Percentiles rank a stretch among this genome's conserved stretches.
phyloP scores from a whole-genome alignment of 2,113 vertebrate genomes.

The Hippocampus zosterae region DNA sequence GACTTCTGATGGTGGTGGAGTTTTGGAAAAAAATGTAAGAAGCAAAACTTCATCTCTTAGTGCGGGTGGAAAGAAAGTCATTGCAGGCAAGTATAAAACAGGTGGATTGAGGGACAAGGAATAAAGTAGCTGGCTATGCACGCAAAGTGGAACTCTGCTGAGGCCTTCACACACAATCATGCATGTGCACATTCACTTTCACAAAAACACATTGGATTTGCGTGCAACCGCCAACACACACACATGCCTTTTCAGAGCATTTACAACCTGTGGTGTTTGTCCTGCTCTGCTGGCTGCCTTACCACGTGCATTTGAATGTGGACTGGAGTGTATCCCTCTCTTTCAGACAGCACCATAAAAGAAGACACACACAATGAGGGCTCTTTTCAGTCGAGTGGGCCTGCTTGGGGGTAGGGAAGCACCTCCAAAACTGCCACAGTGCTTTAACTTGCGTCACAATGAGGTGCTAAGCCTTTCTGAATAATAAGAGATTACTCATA shows the following conservation, averaged over 20 bases:
- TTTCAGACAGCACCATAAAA: slow-evolving; percentile 66
- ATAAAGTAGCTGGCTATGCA: slow-evolving; percentile 36
- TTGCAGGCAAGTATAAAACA: slow-evolving; percentile 50
- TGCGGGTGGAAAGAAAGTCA: slow-evolving; percentile 40
- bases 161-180: slow-evolving; percentile 23
- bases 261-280: slow-evolving; percentile 71
- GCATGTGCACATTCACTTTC: slow-evolving; percentile 15
- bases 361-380: slow-evolving; percentile 67
- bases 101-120: slow-evolving; percentile 34
- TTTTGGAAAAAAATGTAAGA: slow-evolving; percentile 41
- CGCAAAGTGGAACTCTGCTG: slow-evolving; percentile 54
- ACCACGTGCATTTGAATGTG: slow-evolving; percentile 69
- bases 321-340: slow-evolving; percentile 68
- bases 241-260: slow-evolving; percentile 45
- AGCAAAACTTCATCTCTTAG: slow-evolving; percentile 55
- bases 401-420: slow-evolving; percentile 56
- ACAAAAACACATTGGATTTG: slow-evolving; percentile 12
- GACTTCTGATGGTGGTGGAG: slow-evolving; percentile 65
- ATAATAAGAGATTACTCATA: slow-evolving; percentile 62
- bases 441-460: slow-evolving; percentile 59
- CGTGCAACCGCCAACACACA: neutral
- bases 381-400: slow-evolving; percentile 61
- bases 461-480: slow-evolving; percentile 54
- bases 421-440: slow-evolving; percentile 58
- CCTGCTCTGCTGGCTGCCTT: slow-evolving; percentile 65